These are phyloP conservation scores for Myotis brandtii DNA, from an alignment of 2,113 vertebrate genomes.

Conservation along the genomic window DNA sequence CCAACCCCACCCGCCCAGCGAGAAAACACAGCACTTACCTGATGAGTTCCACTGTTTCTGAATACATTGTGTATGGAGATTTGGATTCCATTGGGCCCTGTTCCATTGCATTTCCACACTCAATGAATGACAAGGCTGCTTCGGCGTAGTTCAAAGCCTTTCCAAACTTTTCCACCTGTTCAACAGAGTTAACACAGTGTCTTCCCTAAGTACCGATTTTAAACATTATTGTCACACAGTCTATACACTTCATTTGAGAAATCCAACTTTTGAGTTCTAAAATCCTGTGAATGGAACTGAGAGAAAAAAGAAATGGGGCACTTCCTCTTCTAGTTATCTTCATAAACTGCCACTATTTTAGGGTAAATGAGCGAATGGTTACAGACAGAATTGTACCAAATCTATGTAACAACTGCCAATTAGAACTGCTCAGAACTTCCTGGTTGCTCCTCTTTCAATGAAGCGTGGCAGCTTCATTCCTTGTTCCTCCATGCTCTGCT, in stretches of 20 bases:
- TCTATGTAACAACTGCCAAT: neutral
- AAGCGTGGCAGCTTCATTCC: neutral
- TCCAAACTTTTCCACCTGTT: slow-evolving; percentile 96
- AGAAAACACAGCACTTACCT: slow-evolving; percentile 85
- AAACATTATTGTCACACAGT: slow-evolving; percentile 44
- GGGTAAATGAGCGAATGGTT: neutral
- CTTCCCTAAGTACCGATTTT: slow-evolving; percentile 30
- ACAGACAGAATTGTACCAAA: neutral
- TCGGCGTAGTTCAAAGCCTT: slow-evolving; percentile 98
- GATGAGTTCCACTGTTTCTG: slow-evolving; percentile 98
- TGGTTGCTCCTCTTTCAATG: neutral
- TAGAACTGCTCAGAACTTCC: neutral
- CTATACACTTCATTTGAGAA: slow-evolving; percentile 41
- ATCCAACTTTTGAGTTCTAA: slow-evolving; percentile 38
- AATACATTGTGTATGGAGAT: slow-evolving; percentile 98
- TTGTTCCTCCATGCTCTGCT: neutral
- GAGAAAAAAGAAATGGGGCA: slow-evolving; percentile 1
- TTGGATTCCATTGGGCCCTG: slow-evolving; percentile 97
- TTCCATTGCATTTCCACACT: slow-evolving; percentile 99
- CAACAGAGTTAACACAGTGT: slow-evolving; percentile 74
- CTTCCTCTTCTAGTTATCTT: neutral
- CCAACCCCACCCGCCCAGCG: fast-evolving
- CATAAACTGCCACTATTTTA: neutral
- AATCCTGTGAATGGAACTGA: slow-evolving; percentile 8
- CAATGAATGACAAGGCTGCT: slow-evolving; percentile 97